Evolutionary conservation across 92 coral and sea anemone genomes (phyloP).

Genomic region (Pocillopora meandrina): DNA sequence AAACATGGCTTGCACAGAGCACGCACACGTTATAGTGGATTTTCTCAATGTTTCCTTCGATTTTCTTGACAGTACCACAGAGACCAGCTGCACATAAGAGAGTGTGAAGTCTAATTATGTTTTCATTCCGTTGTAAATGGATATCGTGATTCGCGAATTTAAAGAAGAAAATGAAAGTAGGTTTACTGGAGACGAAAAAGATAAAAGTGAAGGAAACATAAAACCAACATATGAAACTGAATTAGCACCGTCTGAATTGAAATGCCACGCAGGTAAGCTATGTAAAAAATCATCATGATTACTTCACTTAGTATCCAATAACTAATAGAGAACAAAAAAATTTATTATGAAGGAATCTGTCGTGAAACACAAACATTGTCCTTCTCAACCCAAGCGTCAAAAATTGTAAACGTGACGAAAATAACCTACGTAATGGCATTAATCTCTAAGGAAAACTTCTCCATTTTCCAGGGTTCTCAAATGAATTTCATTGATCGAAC

Average conservation of each 20-base stretch:
- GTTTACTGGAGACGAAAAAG: background rate
- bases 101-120: background rate
- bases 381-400: background rate
- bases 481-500: background rate
- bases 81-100: constrained; percentile 13
- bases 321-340: constrained; percentile 1
- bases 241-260: background rate
- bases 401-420: background rate
- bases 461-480: background rate
- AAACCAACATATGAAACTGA: background rate
- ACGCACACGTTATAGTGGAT: background rate
- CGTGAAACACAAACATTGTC: constrained; percentile 11
- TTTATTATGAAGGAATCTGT: background rate
- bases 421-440: background rate
- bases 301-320: background rate
- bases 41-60: background rate
- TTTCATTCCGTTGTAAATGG: constrained; percentile 13
- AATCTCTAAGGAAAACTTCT: background rate
- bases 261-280: background rate
- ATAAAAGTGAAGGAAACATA: background rate
- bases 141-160: background rate
- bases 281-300: background rate
- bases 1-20: background rate
- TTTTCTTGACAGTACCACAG: background rate
- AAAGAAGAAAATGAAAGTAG: background rate